Conservation (phyloP, 2,888 invertebrate species). For the Globia sparganii region DNA sequence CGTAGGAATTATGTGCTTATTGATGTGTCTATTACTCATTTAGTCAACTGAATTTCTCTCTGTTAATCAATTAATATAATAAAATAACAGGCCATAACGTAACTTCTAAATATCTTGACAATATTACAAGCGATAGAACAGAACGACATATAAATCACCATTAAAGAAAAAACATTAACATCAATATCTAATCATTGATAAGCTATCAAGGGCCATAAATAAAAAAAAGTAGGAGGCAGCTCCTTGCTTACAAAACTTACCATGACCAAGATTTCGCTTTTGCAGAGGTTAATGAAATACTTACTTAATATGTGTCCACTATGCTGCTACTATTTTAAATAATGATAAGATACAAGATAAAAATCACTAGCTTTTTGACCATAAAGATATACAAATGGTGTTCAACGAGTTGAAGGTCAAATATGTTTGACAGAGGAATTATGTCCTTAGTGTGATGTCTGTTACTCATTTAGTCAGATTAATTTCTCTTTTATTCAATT, state of each 20-base stretch:
- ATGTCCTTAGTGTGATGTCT: constrained; percentile 52
- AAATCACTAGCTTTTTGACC: constrained; percentile 56
- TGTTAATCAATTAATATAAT: constrained; percentile 22
- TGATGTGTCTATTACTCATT: constrained; percentile 41
- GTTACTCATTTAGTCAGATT: constrained; percentile 30
- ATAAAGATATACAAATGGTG: constrained; percentile 65
- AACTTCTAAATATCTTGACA: not conserved
- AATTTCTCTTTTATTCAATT: constrained; percentile 39
- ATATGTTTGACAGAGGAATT: constrained; percentile 67
- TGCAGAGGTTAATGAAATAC: too few relatives aligned
- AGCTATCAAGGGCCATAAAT: constrained; percentile 22
- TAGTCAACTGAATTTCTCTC: constrained; percentile 32
- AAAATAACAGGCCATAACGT: not conserved
- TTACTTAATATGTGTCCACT: constrained; percentile 31
- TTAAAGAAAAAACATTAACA: not conserved
- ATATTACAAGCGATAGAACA: not conserved
- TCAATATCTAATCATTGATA: too few relatives aligned
- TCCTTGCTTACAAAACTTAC: constrained; percentile 8
- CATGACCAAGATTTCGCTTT: constrained; percentile 20
- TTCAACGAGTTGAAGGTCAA: constrained; percentile 77
- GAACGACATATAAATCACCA: not conserved
- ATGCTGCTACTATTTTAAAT: constrained; percentile 39
- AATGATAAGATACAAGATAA: constrained; percentile 37
- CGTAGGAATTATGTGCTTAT: constrained; percentile 64
- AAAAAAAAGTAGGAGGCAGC: constrained; percentile 17